Evolutionary conservation across 1,140 invertebrate genomes (phyloP).

Genomic region (Calliphora vicina): DNA sequence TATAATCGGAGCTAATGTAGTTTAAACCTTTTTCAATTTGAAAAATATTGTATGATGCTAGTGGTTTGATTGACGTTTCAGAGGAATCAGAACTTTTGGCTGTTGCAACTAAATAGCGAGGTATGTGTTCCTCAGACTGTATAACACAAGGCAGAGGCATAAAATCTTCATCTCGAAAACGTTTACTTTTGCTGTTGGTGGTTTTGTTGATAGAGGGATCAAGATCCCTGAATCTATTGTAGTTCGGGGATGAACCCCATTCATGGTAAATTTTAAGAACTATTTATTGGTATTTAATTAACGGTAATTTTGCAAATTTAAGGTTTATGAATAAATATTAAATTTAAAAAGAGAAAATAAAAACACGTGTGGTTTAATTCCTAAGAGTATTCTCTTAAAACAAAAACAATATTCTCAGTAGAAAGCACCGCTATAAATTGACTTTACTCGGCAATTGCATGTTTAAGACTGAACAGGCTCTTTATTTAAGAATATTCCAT

Average conservation of each 20-base stretch:
- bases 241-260: neutral
- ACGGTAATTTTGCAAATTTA: no score
- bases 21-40: neutral
- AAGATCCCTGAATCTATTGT: neutral
- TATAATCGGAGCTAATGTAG: neutral
- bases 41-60: neutral
- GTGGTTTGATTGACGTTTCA: neutral
- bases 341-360: no score
- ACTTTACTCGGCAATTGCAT: no score
- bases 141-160: neutral
- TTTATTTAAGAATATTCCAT: no score
- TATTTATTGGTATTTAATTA: no score
- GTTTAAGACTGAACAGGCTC: no score
- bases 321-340: no score
- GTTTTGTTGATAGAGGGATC: neutral
- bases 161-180: neutral
- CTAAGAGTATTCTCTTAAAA: no score
- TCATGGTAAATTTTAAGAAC: neutral
- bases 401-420: no score
- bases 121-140: neutral
- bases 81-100: neutral
- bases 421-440: no score
- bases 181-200: neutral
- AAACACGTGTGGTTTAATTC: no score
- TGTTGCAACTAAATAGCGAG: neutral